Percentiles rank a stretch among this genome's conserved stretches.
These are phyloP conservation scores for Teinopalpus imperialis DNA, from an alignment of 2,888 invertebrate genomes.

Conservation along the genomic window DNA sequence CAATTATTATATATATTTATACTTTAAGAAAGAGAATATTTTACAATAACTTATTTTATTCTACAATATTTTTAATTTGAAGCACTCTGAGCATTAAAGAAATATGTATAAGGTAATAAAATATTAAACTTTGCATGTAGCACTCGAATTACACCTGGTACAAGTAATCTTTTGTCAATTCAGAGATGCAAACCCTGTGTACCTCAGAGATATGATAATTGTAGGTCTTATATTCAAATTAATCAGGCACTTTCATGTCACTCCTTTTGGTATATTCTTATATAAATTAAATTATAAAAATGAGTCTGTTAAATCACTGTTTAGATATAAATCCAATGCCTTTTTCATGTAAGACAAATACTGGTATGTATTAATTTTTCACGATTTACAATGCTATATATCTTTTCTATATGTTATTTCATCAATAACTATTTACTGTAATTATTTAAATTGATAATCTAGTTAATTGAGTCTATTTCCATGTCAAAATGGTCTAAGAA, in stretches of 20 bases:
- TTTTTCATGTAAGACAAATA: too few relatives aligned
- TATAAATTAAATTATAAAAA: conserved; percentile 7
- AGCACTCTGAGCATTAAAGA: conserved; percentile 14
- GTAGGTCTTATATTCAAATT: conserved; percentile 37
- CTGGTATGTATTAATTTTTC: too few relatives aligned
- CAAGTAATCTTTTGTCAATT: background rate
- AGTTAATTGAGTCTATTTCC: conserved; percentile 8
- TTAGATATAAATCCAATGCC: too few relatives aligned
- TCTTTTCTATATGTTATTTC: too few relatives aligned
- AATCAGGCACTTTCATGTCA: conserved; percentile 44
- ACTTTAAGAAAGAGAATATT: conserved; percentile 3
- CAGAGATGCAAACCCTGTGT: conserved; percentile 53
- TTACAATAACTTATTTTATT: conserved; percentile 7
- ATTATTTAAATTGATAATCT: conserved; percentile 3
- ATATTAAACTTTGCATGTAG: conserved; percentile 4
- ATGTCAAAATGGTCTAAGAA: background rate
- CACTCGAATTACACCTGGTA: background rate
- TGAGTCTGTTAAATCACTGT: too few relatives aligned
- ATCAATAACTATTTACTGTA: background rate
- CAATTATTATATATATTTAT: conserved; percentile 1
- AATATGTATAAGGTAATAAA: conserved; percentile 10
- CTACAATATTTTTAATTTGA: conserved; percentile 7
- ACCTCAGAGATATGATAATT: conserved; percentile 61
- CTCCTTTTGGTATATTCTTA: conserved; percentile 2
- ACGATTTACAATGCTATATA: too few relatives aligned